Conservation (phyloP, 2,797 vertebrate species). For the Dermochelys coriacea region DNA sequence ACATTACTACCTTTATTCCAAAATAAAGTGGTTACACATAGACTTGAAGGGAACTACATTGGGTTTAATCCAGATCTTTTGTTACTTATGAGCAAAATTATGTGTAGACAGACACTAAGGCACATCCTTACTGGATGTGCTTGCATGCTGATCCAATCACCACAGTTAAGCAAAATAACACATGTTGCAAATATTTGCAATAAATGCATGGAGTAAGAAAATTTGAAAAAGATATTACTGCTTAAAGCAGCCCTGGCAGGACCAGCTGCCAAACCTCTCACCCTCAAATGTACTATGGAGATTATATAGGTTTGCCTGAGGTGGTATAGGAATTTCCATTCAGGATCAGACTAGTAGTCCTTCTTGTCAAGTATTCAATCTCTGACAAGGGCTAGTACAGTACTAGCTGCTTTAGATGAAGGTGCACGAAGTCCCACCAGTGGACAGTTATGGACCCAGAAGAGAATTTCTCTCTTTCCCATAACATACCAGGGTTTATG, state of each 20-base stretch:
- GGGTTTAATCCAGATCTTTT: neutral
- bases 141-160: neutral
- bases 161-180: neutral
- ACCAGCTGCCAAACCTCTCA: neutral
- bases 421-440: neutral
- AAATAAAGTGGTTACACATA: neutral
- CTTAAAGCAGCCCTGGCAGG: neutral
- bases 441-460: neutral
- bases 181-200: neutral
- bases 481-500: neutral
- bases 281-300: neutral
- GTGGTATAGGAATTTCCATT: neutral
- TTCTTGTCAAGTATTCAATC: neutral
- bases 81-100: neutral
- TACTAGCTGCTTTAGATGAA: neutral
- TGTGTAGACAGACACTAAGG: neutral
- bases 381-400: neutral
- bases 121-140: neutral
- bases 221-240: fast-evolving
- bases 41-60: neutral
- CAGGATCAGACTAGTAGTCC: neutral
- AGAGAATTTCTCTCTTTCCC: neutral
- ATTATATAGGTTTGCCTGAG: neutral
- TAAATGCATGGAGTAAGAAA: neutral
- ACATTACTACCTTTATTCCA: slow-evolving; percentile 2